These are phyloP conservation scores for Chionodraco myersi DNA, from an alignment of 2,113 vertebrate species.

Conservation along the genomic window DNA sequence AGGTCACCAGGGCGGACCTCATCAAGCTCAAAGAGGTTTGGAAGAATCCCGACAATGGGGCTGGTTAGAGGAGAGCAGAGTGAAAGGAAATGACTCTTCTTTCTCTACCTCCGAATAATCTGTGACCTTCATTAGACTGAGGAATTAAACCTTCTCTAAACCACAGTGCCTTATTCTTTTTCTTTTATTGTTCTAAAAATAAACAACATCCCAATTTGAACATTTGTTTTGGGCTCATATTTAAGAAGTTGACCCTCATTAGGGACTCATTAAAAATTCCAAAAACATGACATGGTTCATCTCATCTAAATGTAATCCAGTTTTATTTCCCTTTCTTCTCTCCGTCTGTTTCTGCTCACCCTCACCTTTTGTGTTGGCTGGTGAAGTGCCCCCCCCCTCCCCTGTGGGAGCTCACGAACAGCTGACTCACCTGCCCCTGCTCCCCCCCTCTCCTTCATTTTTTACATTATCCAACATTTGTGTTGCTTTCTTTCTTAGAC, in stretches of 20 bases:
- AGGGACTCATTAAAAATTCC: background rate
- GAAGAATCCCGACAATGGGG: background rate
- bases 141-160: slow-evolving; percentile 1
- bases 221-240: background rate
- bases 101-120: background rate
- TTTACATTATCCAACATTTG: slow-evolving; percentile 64
- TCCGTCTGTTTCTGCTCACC: slow-evolving; percentile 12
- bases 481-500: slow-evolving; percentile 57
- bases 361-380: slow-evolving; percentile 33
- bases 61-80: slow-evolving; percentile 3
- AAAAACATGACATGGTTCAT: slow-evolving; percentile 7
- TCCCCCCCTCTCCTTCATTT: slow-evolving; percentile 44
- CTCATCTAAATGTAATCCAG: slow-evolving; percentile 10
- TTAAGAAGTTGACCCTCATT: slow-evolving; percentile 4
- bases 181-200: background rate
- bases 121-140: slow-evolving; percentile 11
- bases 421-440: slow-evolving; percentile 66
- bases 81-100: background rate
- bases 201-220: background rate
- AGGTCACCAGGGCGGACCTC: slow-evolving; percentile 33
- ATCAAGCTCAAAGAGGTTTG: slow-evolving; percentile 15
- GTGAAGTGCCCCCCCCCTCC: slow-evolving; percentile 49
- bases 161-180: background rate
- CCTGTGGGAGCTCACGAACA: slow-evolving; percentile 65
- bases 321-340: slow-evolving; percentile 21